Evolutionary conservation across 2,888 invertebrate genomes (phyloP).

Genomic region (Caenorhabditis afra): DNA sequence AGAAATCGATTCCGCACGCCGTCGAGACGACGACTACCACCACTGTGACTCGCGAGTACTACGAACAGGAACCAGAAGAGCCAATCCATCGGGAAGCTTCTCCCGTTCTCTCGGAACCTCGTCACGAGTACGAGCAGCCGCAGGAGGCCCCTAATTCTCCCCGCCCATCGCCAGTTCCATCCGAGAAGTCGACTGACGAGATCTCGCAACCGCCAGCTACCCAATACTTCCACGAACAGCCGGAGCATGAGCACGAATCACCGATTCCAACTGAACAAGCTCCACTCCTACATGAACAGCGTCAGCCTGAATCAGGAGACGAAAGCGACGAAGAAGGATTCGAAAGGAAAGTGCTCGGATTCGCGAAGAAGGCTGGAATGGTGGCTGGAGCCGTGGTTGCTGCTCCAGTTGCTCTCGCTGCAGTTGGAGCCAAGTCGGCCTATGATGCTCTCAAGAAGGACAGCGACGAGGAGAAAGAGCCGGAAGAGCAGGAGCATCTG

Average conservation of each 20-base stretch:
- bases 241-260: constrained; percentile 9
- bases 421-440: constrained; percentile 64
- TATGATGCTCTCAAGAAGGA: constrained; percentile 62
- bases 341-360: constrained; percentile 51
- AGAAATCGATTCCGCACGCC: constrained; percentile 8
- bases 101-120: too few species aligned
- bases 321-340: constrained; percentile 38
- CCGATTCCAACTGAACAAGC: constrained; percentile 14
- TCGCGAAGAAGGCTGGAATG: constrained; percentile 65
- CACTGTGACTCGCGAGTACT: constrained; percentile 37
- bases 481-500: constrained; percentile 9
- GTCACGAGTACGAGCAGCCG: not conserved
- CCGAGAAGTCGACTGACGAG: too few species aligned
- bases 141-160: not conserved
- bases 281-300: constrained; percentile 4
- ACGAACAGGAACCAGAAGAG: not conserved
- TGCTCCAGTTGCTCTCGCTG: constrained; percentile 65
- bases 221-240: constrained; percentile 31
- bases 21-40: constrained; percentile 24
- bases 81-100: too few species aligned
- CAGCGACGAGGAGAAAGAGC: constrained; percentile 45
- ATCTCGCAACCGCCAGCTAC: not conserved
- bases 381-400: constrained; percentile 67
- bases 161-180: too few species aligned
- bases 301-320: constrained; percentile 6